Conservation (phyloP, 2,888 invertebrate species). For the Polydrusus cervinus region DNA sequence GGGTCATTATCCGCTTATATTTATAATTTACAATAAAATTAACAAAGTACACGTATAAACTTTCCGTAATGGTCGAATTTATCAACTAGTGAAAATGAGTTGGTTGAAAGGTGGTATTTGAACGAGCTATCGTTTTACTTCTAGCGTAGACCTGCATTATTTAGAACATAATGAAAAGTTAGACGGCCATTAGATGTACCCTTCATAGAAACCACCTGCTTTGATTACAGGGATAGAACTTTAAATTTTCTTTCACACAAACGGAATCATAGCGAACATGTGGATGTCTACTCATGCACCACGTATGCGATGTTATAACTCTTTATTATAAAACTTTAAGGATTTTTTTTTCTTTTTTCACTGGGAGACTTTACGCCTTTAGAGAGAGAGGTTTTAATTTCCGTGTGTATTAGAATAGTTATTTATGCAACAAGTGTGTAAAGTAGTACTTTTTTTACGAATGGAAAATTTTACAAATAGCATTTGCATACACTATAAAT, state of each 20-base stretch:
- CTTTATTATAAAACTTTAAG: neutral
- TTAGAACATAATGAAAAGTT: slow-evolving; percentile 35
- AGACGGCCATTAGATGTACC: slow-evolving; percentile 29
- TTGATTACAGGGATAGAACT: slow-evolving; percentile 36
- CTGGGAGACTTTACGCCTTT: too few species aligned
- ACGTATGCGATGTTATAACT: slow-evolving; percentile 15
- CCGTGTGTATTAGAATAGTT: too few species aligned
- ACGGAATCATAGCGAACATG: slow-evolving; percentile 30
- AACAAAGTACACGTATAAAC: neutral
- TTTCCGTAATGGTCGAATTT: neutral
- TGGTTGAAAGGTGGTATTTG: slow-evolving; percentile 19
- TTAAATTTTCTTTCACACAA: slow-evolving; percentile 22
- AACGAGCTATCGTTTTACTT: slow-evolving; percentile 28
- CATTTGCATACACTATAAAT: too few species aligned
- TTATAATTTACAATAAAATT: neutral
- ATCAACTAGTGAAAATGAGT: slow-evolving; percentile 14
- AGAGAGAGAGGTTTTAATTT: too few species aligned
- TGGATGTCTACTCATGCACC: slow-evolving; percentile 28
- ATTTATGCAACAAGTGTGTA: too few species aligned
- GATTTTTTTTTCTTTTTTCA: too few species aligned
- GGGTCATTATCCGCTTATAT: too few species aligned
- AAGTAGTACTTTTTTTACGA: too few species aligned
- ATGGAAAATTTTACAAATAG: too few species aligned
- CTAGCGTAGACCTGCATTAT: slow-evolving; percentile 26
- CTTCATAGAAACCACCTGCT: slow-evolving; percentile 40